Evolutionary conservation across 2,113 vertebrate genomes (phyloP), one percentile per base, ranked within the genome.

Genomic region (Gavia stellata): DNA sequence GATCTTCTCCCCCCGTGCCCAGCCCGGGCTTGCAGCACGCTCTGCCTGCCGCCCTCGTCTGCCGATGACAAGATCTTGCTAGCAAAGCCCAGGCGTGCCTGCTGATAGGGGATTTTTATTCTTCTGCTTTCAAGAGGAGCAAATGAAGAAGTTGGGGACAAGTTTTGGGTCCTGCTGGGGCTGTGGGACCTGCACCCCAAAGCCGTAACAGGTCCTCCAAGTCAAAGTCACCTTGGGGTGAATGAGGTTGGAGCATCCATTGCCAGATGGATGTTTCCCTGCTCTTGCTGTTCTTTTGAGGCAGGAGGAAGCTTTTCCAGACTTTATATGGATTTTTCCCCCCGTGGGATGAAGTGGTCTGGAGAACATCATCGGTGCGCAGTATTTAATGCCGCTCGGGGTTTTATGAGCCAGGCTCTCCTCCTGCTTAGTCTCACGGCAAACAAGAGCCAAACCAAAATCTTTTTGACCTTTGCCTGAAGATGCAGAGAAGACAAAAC

Each of bases 301-400:
- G 82, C 65, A 61, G 65, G 14, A 55, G 3, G 58, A 67, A 61
- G 71, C 45, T 82, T 72, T 87, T 23, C 82, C 2, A 0, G 58
- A 13, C 40, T 55, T 53, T 6, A 11, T 4, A 9, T 4, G 40
- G 50, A 34, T 78, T 17, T 31, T 50, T 40, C 14, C 16, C 29
- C 25, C 40, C 3, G 0, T 18, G 71, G 88, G 71, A 66, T 49
- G 65, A 45, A 31, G 42, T 0, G 3, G 9, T 44, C 82, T 61
- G 77, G 77, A 67, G 82, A 91, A 55, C 45, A 55, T 34, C 77
- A 33, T 12, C 5, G 0, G 23, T 2, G 24, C 3, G 2, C 49
- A 6, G 81, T 2, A 9, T 16, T 53, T 14, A 31, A 20, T 13
- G 3, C 62, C 1, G 4, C 56, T 36, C 1, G 0, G 52, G 71